Base-by-base conservation (phyloP, 1,140 invertebrate genomes). In the Coptotermes formosanus region DNA sequence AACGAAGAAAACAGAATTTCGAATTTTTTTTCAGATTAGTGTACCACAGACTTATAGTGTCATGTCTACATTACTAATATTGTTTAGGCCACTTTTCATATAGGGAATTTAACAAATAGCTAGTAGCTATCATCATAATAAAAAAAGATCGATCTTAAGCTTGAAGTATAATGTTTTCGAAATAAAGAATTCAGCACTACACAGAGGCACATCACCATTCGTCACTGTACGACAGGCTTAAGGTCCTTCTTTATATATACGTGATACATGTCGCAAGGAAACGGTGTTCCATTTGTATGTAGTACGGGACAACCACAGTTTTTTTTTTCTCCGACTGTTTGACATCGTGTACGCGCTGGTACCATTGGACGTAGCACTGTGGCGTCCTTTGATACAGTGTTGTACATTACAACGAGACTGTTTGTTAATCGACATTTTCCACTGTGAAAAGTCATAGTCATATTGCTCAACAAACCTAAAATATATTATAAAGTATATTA, bases 391-490 rank as follows among this genome's bases (percentile, higher is more conserved):
- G 52, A 21, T 21, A 30, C 30, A 11, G 45, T n/a, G 45, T 23
- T 48, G 55, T 30, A 25, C n/a, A 45, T 48, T 52, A 84, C 55
- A 84, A 84, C 30, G 30, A 84, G 45, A 59, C 16, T 48, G 30
- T 52, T 52, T 45, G 55, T 52, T 81, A 43, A 85, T 82, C n/a
- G 55, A 85, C 85, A 16, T 85, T 85, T 75, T 85, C 64, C 85
- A 48, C 81, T 75, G 85, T 48, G 75, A 85, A 85, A 85, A 45
- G 85, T 85, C 85, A 69, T 69, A 85, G 30, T 85, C 85, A 85
- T 85, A 85, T 85, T 85, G 85, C 85, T 85, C 85, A 85, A 69
- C 69, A 81, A 82, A 82, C 44, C 81, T 45, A 32, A 75, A 84
- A 84, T 48, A 52, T 52, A 84, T 84, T 48, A 21, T 84, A 84